A percentile compares a stretch with the other conserved stretches of the same genome.
These are phyloP conservation scores for Megathymus violae DNA, from an alignment of 1,140 invertebrate genomes.

Conservation along the genomic window DNA sequence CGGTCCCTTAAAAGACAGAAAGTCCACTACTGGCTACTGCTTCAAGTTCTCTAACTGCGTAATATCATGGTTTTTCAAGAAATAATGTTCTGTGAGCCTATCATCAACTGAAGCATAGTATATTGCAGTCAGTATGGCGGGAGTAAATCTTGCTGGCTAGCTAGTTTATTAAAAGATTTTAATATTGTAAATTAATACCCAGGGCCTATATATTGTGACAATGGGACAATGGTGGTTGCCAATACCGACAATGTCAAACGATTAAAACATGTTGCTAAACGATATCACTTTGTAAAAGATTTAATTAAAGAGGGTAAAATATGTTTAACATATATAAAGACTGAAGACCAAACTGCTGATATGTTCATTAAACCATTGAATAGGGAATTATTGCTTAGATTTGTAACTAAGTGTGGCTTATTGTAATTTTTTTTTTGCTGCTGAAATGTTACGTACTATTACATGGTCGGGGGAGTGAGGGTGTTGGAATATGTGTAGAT, in stretches of 20 bases:
- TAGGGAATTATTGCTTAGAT: conserved; percentile 41
- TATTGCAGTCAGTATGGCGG: conserved; percentile 59
- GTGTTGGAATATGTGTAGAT: too few species aligned
- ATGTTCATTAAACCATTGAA: conserved; percentile 46
- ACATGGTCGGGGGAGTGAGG: too few species aligned
- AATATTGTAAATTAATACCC: conserved; percentile 39
- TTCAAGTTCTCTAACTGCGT: conserved; percentile 57
- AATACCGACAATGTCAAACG: conserved; percentile 45
- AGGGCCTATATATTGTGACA: conserved; percentile 45
- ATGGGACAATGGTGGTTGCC: conserved; percentile 45
- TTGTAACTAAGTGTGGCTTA: conserved; percentile 35
- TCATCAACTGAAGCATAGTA: conserved; percentile 78
- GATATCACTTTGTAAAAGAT: conserved; percentile 50
- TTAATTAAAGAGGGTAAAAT: conserved; percentile 44
- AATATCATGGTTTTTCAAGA: conserved; percentile 63
- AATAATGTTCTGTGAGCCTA: too few species aligned
- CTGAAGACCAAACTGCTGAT: conserved; percentile 44
- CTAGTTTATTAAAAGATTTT: conserved; percentile 53
- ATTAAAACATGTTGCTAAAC: conserved; percentile 51
- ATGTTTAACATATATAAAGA: conserved; percentile 43
- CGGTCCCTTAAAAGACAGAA: conserved; percentile 47
- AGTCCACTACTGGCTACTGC: conserved; percentile 49
- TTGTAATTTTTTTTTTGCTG: too few species aligned
- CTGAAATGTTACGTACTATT: too few species aligned
- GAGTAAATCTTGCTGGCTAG: conserved; percentile 64